Percentiles rank a stretch among this genome's conserved stretches.
Conservation (phyloP, 2,888 invertebrate genomes). For the Lasioglossum vierecki region DNA sequence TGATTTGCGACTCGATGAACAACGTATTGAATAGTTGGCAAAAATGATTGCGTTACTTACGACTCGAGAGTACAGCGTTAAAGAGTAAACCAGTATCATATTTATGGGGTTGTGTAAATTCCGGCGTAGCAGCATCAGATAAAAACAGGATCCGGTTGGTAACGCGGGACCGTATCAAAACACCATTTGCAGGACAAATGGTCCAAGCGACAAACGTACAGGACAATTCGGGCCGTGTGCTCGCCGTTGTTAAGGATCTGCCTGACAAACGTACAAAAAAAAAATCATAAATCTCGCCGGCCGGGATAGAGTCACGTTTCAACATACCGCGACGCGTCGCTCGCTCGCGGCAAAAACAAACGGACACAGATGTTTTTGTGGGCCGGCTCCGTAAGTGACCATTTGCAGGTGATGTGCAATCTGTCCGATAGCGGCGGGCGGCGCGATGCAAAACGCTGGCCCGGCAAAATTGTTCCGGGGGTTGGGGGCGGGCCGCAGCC, state of each 20-base stretch:
- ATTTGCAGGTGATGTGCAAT: neutral
- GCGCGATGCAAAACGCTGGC: conserved; percentile 54
- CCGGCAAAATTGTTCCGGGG: conserved; percentile 47
- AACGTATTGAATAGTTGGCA: neutral
- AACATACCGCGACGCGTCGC: neutral
- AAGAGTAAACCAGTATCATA: neutral
- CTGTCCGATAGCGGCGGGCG: neutral
- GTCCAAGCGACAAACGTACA: conserved; percentile 2
- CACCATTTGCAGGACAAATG: conserved; percentile 5
- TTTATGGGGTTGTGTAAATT: neutral
- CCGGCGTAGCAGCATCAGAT: neutral
- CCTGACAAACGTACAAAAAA: conserved; percentile 6
- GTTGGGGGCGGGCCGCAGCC: conserved; percentile 23
- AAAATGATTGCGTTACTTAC: neutral
- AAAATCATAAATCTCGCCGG: neutral
- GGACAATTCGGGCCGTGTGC: neutral
- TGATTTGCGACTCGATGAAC: too few species aligned
- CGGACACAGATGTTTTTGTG: conserved; percentile 5
- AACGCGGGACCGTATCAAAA: conserved; percentile 2
- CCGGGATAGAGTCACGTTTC: neutral
- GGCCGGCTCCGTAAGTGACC: neutral
- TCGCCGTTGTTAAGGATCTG: neutral
- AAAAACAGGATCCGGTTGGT: conserved; percentile 1
- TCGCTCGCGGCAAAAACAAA: neutral
- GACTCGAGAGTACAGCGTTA: neutral